These are phyloP conservation scores for Hyles euphorbiae DNA, from an alignment of 1,140 invertebrate genomes.

Conservation along the genomic window DNA sequence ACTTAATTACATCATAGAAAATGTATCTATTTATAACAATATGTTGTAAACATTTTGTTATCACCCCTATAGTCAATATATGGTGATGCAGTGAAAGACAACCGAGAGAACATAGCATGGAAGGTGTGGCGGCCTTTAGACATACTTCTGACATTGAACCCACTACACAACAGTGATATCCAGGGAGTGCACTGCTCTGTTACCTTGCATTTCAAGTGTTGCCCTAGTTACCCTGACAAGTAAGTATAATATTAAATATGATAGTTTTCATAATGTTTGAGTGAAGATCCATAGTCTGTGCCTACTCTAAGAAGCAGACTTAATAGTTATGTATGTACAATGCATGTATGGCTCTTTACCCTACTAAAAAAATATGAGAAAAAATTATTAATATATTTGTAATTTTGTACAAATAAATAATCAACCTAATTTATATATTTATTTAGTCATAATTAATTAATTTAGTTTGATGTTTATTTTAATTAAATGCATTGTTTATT, in stretches of 20 bases:
- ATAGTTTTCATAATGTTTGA: neutral
- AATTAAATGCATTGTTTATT: constrained; percentile 1
- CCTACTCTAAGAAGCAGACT: too few species aligned
- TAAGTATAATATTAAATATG: constrained; percentile 61
- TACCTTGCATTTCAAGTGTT: constrained; percentile 83
- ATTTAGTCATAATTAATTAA: too few species aligned
- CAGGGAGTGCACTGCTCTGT: constrained; percentile 79
- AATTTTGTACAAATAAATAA: too few species aligned
- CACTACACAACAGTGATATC: constrained; percentile 79
- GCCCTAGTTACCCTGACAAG: constrained; percentile 83
- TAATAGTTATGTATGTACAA: too few species aligned
- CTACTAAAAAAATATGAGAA: too few species aligned
- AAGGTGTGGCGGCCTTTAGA: constrained; percentile 81
- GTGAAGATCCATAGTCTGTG: too few species aligned
- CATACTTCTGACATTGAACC: constrained; percentile 79
- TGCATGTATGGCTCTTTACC: too few species aligned
- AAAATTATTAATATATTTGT: too few species aligned
- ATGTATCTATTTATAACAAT: too few species aligned
- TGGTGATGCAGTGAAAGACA: constrained; percentile 77
- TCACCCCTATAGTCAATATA: constrained; percentile 75
- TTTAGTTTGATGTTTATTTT: neutral
- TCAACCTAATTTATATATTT: too few species aligned
- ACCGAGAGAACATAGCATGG: constrained; percentile 74
- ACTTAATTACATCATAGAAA: too few species aligned
- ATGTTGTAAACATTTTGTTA: too few species aligned